Percentiles rank a stretch among this genome's conserved stretches.
phyloP scores from a whole-genome alignment of 2,888 invertebrate genomes.

The Pseudococcus longispinus region DNA sequence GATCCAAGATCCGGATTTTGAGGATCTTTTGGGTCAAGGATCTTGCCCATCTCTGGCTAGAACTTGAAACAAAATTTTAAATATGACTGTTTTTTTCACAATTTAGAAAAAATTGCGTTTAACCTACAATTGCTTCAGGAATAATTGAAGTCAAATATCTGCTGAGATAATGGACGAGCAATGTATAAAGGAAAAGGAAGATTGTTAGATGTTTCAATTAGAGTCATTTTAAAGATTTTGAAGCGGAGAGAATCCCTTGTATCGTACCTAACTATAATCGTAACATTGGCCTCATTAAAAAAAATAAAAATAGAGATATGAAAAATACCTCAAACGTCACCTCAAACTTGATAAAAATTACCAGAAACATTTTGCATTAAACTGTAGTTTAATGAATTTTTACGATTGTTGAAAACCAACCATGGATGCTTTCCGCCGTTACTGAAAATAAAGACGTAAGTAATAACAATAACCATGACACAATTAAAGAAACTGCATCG shows the following conservation, averaged over 20 bases:
- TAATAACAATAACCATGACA: conserved; percentile 9
- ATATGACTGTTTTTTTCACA: too few relatives aligned
- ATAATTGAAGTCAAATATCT: too few relatives aligned
- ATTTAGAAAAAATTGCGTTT: too few relatives aligned
- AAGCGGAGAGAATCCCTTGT: background rate
- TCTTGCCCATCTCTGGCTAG: too few relatives aligned
- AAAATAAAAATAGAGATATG: background rate
- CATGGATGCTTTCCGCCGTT: background rate
- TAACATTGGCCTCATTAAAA: background rate
- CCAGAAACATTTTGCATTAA: background rate
- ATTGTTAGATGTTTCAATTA: background rate
- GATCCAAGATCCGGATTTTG: too few relatives aligned
- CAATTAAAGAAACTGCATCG: background rate
- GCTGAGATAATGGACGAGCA: too few relatives aligned
- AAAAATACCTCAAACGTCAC: background rate
- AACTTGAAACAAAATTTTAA: too few relatives aligned
- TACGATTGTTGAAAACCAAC: background rate
- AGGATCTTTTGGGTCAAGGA: too few relatives aligned
- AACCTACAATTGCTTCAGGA: too few relatives aligned
- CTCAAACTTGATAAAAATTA: background rate
- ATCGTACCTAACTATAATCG: background rate
- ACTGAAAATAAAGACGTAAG: background rate
- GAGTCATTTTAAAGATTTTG: background rate
- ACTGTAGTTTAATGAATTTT: background rate
- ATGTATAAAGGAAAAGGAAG: background rate